Evolutionary conservation across 2,888 invertebrate species (phyloP).

Genomic region (Drosophila phalerata): DNA sequence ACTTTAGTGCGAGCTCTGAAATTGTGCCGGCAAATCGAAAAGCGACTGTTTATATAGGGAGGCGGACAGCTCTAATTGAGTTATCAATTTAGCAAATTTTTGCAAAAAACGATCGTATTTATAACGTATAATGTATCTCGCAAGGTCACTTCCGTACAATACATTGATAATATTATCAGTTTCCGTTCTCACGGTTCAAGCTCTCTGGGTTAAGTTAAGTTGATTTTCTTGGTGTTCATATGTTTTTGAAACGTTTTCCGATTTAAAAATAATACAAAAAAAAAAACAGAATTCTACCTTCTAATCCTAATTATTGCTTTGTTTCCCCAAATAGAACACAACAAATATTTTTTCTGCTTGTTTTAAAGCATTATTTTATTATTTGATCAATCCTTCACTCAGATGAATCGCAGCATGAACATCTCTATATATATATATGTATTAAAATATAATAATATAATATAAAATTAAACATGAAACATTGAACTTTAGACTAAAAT

Average conservation of each 20-base stretch:
- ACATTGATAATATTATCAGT: constrained; percentile 47
- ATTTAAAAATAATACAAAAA: too few species aligned
- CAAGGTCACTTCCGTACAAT: constrained; percentile 62
- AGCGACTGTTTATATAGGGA: constrained; percentile 51
- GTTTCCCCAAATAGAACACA: not conserved
- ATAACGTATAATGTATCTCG: not conserved
- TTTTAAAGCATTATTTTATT: constrained; percentile 58
- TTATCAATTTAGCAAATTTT: constrained; percentile 51
- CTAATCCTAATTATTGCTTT: not conserved
- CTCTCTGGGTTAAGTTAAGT: constrained; percentile 35
- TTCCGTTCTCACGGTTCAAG: constrained; percentile 63
- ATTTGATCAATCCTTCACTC: constrained; percentile 39
- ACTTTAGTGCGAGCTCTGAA: constrained; percentile 28
- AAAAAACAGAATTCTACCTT: too few species aligned
- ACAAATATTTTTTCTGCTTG: constrained; percentile 19
- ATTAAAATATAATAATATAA: constrained; percentile 9
- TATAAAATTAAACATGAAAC: constrained; percentile 39
- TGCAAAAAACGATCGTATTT: constrained; percentile 35
- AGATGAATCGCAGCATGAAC: constrained; percentile 25
- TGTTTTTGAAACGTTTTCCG: too few species aligned
- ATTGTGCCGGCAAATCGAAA: constrained; percentile 27
- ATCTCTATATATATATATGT: constrained; percentile 6
- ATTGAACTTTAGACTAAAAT: constrained; percentile 51
- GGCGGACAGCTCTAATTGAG: constrained; percentile 14
- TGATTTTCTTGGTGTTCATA: not conserved